These are phyloP conservation scores for Solea solea DNA, from an alignment of 2,113 vertebrate genomes.

Conservation along the genomic window DNA sequence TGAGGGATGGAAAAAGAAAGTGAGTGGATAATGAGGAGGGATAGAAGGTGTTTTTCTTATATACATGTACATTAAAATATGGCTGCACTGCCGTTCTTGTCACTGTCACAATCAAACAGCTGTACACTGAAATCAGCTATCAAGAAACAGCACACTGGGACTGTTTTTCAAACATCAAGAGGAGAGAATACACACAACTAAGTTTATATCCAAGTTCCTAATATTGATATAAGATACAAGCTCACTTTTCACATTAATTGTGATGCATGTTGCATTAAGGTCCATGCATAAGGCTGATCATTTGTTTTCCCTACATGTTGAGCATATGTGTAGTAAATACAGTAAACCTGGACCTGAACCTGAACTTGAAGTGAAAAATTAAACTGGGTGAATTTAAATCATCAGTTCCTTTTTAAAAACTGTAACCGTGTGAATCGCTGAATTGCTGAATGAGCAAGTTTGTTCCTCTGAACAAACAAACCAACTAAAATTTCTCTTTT, in stretches of 20 bases:
- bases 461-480: constrained; percentile 1
- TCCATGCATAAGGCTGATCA: background rate
- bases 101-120: too few species aligned
- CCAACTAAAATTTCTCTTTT: constrained; percentile 4
- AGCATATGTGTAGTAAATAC: background rate
- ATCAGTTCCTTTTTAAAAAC: background rate
- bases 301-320: background rate
- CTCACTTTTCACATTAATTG: too few species aligned
- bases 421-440: background rate
- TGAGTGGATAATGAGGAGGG: background rate
- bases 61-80: too few species aligned
- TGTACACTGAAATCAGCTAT: too few species aligned
- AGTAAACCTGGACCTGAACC: background rate
- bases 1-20: background rate
- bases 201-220: too few species aligned
- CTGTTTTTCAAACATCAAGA: too few species aligned
- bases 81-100: too few species aligned
- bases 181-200: too few species aligned
- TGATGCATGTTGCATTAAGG: background rate
- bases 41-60: too few species aligned
- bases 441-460: background rate
- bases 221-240: too few species aligned
- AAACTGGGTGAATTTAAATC: background rate
- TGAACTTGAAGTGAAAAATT: background rate
- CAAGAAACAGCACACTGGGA: too few species aligned